phyloP scores from a whole-genome alignment of 2,797 vertebrate species.

The Oryzias sinensis region DNA sequence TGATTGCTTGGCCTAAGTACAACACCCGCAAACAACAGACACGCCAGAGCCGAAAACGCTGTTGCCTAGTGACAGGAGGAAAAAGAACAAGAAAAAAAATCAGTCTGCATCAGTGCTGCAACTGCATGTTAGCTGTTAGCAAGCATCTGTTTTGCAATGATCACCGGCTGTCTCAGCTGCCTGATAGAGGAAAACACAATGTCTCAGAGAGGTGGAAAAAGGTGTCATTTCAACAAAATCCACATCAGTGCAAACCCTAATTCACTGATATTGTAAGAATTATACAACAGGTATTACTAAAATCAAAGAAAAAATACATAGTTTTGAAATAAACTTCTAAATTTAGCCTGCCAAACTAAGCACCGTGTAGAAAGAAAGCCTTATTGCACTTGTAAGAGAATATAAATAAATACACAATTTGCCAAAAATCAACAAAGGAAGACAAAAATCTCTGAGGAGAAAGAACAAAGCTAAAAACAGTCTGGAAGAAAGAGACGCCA shows the following conservation, averaged over 20 bases:
- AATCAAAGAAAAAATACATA: background rate
- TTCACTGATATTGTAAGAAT: too few relatives aligned
- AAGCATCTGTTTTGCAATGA: constrained; percentile 31
- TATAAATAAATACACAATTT: constrained; percentile 27
- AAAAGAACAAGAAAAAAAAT: constrained; percentile 41
- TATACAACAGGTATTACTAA: too few relatives aligned
- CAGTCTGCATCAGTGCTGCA: constrained; percentile 58
- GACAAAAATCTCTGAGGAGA: constrained; percentile 9
- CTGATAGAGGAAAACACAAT: constrained; percentile 9
- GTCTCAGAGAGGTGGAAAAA: constrained; percentile 8
- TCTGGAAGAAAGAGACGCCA: constrained; percentile 19
- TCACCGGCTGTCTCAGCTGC: constrained; percentile 4
- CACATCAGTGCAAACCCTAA: background rate
- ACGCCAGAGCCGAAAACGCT: constrained; percentile 64
- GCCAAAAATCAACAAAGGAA: constrained; percentile 26
- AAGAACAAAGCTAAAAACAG: constrained; percentile 25
- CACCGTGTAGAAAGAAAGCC: constrained; percentile 11
- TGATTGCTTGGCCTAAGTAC: constrained; percentile 34
- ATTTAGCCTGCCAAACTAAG: background rate
- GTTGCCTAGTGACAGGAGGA: constrained; percentile 79
- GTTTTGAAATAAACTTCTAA: background rate
- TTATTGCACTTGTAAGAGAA: constrained; percentile 11
- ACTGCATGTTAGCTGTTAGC: constrained; percentile 43
- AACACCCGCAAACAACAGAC: constrained; percentile 14
- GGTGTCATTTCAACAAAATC: background rate